phyloP scores from a whole-genome alignment of 2,113 vertebrate species.

The Ptilonorhynchus violaceus region DNA sequence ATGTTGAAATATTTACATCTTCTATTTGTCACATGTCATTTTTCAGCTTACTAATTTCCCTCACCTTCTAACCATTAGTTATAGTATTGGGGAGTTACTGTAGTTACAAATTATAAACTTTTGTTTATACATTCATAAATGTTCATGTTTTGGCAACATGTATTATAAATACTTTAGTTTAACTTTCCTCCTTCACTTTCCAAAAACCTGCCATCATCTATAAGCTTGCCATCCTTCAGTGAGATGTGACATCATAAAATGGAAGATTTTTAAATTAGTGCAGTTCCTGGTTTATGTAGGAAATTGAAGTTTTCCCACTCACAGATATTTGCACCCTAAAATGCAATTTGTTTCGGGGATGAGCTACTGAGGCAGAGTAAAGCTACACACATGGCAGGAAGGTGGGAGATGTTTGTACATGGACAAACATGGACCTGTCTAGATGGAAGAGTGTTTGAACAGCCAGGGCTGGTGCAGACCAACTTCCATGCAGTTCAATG shows the following conservation, averaged over 20 bases:
- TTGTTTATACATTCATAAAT: not conserved
- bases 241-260: not conserved
- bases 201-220: not conserved
- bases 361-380: not conserved
- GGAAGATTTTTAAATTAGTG: not conserved
- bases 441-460: not conserved
- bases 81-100: not conserved
- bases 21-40: not conserved
- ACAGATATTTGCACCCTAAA: not conserved
- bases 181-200: not conserved
- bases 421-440: not conserved
- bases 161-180: not conserved
- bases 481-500: not conserved
- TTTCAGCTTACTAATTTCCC: not conserved
- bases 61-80: not conserved
- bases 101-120: not conserved
- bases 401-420: not conserved
- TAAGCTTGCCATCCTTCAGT: not conserved
- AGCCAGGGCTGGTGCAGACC: not conserved
- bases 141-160: not conserved
- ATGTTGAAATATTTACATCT: not conserved
- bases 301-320: not conserved
- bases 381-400: not conserved
- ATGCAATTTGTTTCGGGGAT: not conserved
- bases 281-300: not conserved